phyloP scores from a whole-genome alignment of 2,888 invertebrate genomes.

The Acanthopleura granulata region DNA sequence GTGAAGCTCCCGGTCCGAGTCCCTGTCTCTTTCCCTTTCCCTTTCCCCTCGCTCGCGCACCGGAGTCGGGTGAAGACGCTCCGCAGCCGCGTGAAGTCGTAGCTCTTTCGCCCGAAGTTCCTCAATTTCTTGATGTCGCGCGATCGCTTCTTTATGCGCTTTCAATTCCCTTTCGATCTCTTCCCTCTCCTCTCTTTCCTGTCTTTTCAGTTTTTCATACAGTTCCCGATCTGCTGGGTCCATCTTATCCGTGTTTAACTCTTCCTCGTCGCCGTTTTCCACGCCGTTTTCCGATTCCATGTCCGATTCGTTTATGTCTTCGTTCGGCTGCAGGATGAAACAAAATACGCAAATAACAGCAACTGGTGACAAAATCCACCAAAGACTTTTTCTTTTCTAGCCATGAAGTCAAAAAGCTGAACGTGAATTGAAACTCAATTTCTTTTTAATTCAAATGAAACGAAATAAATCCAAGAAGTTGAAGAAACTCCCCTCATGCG shows the following conservation, averaged over 20 bases:
- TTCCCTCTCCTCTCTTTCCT: conserved; percentile 68
- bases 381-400: too few relatives aligned
- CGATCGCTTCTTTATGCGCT: conserved; percentile 63
- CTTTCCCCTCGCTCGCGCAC: conserved; percentile 26
- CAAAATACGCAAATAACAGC: conserved; percentile 6
- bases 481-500: too few relatives aligned
- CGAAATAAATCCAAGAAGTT: too few relatives aligned
- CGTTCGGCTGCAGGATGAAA: conserved; percentile 57
- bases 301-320: conserved; percentile 51
- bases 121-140: conserved; percentile 50
- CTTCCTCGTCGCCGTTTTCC: conserved; percentile 47
- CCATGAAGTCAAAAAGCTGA: too few relatives aligned
- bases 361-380: too few relatives aligned
- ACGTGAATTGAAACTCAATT: too few relatives aligned
- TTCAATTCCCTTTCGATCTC: conserved; percentile 69
- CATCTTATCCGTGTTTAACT: conserved; percentile 50
- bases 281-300: conserved; percentile 47
- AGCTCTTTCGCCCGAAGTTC: conserved; percentile 53
- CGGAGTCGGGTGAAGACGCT: conserved; percentile 15
- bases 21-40: conserved; percentile 9
- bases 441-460: too few relatives aligned
- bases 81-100: conserved; percentile 35
- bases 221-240: conserved; percentile 63
- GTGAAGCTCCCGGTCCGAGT: background rate
- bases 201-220: conserved; percentile 65